Percentiles rank a stretch among this genome's conserved stretches.
Evolutionary conservation across 2,888 invertebrate genomes (phyloP).

Genomic region (Idaea biselata): DNA sequence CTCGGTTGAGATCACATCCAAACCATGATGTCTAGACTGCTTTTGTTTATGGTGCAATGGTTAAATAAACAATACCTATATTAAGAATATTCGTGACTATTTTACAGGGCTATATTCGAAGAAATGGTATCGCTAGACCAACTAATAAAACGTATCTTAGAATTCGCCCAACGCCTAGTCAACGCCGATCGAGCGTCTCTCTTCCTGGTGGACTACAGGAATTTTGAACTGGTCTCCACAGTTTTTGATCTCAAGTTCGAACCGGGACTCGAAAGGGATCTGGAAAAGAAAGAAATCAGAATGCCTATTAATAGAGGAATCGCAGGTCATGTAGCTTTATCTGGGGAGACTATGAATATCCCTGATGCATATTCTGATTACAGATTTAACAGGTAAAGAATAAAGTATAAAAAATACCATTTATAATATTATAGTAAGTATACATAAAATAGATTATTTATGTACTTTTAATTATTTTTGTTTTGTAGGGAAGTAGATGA

Average conservation of each 20-base stretch:
- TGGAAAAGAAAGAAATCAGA: conserved; percentile 79
- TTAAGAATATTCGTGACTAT: conserved; percentile 18
- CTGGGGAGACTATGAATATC: conserved; percentile 90
- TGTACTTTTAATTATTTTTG: neutral
- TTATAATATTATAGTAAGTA: neutral
- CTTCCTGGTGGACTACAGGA: conserved; percentile 88
- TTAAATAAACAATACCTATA: neutral
- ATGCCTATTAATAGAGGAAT: conserved; percentile 90
- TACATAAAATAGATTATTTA: neutral
- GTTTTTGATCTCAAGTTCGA: conserved; percentile 85
- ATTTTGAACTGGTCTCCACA: conserved; percentile 88
- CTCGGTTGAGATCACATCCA: too few relatives aligned
- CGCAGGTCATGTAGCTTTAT: conserved; percentile 90
- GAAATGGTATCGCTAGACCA: conserved; percentile 92
- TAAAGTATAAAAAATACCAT: neutral
- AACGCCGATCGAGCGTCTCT: conserved; percentile 91
- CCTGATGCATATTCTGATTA: conserved; percentile 89
- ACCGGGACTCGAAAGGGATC: conserved; percentile 41
- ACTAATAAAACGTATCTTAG: conserved; percentile 90
- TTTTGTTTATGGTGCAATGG: too few relatives aligned
- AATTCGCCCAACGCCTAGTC: conserved; percentile 89
- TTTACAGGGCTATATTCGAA: conserved; percentile 89
- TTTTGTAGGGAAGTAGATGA: conserved; percentile 81
- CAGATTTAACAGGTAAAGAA: conserved; percentile 83
- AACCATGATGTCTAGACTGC: too few relatives aligned